Percentiles rank a stretch among this genome's conserved stretches.
Evolutionary conservation across 2,113 vertebrate genomes (phyloP).

Genomic region (Gymnarchus niloticus): DNA sequence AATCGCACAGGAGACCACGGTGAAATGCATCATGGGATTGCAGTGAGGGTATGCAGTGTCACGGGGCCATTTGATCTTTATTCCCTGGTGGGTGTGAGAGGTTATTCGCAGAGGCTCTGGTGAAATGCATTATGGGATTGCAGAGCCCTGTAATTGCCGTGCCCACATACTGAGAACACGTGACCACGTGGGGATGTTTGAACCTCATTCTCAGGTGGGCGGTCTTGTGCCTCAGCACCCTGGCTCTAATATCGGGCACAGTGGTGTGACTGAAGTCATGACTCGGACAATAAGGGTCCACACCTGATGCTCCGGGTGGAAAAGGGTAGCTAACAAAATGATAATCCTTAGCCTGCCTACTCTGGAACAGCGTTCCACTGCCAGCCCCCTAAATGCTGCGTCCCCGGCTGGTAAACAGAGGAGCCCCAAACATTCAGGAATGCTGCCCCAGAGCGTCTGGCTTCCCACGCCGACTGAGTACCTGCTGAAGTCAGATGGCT

Average conservation of each 20-base stretch:
- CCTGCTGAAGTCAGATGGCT: neutral
- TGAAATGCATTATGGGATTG: neutral
- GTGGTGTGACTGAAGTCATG: neutral
- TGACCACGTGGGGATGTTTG: neutral
- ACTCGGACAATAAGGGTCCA: neutral
- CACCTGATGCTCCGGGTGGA: neutral
- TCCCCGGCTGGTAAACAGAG: neutral
- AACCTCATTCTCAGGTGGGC: neutral
- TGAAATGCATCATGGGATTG: no score
- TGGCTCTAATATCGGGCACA: neutral
- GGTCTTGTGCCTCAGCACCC: neutral
- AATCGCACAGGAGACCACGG: no score
- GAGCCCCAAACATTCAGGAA: neutral
- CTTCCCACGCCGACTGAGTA: neutral
- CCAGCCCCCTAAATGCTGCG: no score
- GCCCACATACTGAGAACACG: neutral
- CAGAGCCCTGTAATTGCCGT: neutral
- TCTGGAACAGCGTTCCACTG: no score
- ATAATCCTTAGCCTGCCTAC: neutral
- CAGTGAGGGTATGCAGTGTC: no score
- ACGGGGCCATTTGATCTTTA: no score
- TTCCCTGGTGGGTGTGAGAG: no score
- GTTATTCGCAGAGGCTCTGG: neutral
- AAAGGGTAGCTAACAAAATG: neutral
- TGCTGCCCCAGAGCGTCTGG: neutral